These are phyloP conservation scores for Formica exsecta DNA, from an alignment of 1,140 invertebrate genomes.

Conservation along the genomic window DNA sequence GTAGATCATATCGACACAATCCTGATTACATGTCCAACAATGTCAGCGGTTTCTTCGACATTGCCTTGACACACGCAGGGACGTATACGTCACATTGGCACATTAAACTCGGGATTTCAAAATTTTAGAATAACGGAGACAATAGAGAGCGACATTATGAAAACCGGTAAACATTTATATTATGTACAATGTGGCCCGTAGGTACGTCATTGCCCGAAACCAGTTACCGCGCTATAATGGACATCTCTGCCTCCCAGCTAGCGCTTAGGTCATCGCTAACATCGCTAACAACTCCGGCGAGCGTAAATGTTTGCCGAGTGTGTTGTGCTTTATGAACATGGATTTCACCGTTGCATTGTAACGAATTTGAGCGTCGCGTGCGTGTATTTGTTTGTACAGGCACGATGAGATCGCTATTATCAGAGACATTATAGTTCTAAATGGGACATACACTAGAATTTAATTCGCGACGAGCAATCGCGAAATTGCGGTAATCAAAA, in stretches of 20 bases:
- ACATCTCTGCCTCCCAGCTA: slow-evolving; percentile 39
- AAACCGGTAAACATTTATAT: slow-evolving; percentile 57
- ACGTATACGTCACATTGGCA: neutral
- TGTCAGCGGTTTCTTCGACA: slow-evolving; percentile 26
- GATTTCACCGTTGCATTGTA: slow-evolving; percentile 38
- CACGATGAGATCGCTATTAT: slow-evolving; percentile 26
- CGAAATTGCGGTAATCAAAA: slow-evolving; percentile 51
- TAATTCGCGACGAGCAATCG: slow-evolving; percentile 38
- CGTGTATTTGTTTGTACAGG: neutral
- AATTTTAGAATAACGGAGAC: slow-evolving; percentile 33
- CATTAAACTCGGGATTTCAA: slow-evolving; percentile 23
- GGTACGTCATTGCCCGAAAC: slow-evolving; percentile 57
- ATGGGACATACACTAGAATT: slow-evolving; percentile 19
- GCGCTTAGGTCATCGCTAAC: neutral
- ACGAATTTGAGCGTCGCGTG: slow-evolving; percentile 11
- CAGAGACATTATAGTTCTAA: slow-evolving; percentile 17
- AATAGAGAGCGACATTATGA: slow-evolving; percentile 58
- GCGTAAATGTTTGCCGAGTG: slow-evolving; percentile 61
- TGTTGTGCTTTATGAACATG: slow-evolving; percentile 62
- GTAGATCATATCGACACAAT: neutral
- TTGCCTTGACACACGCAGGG: neutral
- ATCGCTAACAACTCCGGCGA: slow-evolving; percentile 26
- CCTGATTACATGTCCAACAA: slow-evolving; percentile 25
- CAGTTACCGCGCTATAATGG: slow-evolving; percentile 46
- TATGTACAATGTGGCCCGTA: slow-evolving; percentile 44